A percentile compares a stretch with the other conserved stretches of the same genome.
Conservation (phyloP, 2,888 invertebrate genomes). For the Brenthis daphne region DNA sequence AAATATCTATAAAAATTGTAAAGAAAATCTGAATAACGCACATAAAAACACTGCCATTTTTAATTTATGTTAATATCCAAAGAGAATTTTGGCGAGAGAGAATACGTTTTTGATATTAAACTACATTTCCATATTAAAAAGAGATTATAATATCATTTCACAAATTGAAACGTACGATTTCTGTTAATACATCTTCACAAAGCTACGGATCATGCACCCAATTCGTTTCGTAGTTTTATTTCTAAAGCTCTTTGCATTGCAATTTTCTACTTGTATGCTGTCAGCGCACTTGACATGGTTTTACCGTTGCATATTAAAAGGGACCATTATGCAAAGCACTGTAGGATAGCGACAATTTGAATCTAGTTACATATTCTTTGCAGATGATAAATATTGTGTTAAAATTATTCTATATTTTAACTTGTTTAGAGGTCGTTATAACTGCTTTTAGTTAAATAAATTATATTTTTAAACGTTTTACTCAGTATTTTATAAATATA, state of each 20-base stretch:
- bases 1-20: constrained; percentile 5
- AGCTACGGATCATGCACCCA: constrained; percentile 48
- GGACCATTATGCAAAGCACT: constrained; percentile 33
- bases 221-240: constrained; percentile 46
- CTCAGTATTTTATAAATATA: too few relatives aligned
- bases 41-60: constrained; percentile 15
- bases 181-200: constrained; percentile 40
- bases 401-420: constrained; percentile 16
- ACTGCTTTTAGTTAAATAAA: not conserved
- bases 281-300: constrained; percentile 51
- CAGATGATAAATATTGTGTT: constrained; percentile 26
- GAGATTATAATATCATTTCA: constrained; percentile 35
- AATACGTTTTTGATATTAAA: constrained; percentile 34
- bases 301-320: constrained; percentile 44
- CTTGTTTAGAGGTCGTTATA: not conserved
- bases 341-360: constrained; percentile 33
- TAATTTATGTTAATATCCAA: constrained; percentile 18
- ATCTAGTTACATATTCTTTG: constrained; percentile 24
- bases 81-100: constrained; percentile 24
- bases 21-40: constrained; percentile 6
- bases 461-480: not conserved
- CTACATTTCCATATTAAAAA: constrained; percentile 32
- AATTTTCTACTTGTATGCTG: constrained; percentile 50
- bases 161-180: constrained; percentile 29
- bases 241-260: constrained; percentile 47